phyloP scores from a whole-genome alignment of 2,113 vertebrate species.

The Orientallactaga bullata region DNA sequence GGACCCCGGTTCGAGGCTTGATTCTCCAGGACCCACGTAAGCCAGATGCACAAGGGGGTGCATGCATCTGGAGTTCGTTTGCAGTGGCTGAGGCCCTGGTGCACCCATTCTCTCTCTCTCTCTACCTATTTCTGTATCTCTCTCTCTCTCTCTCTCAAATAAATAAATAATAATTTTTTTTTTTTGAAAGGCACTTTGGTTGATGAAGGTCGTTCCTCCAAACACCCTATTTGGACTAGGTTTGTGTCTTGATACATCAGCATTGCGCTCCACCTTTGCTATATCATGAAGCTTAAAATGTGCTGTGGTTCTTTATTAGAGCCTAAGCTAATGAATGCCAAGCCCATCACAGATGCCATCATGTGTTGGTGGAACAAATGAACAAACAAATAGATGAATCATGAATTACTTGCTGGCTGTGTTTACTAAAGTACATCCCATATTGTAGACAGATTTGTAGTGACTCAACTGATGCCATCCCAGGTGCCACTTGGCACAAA shows the following conservation, averaged over 20 bases:
- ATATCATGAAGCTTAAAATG: neutral
- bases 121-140: no score
- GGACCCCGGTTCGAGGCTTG: no score
- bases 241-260: neutral
- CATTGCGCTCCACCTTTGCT: fast-evolving
- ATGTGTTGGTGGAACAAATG: neutral
- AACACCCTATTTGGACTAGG: neutral
- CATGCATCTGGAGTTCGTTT: no score
- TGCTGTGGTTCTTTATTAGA: neutral
- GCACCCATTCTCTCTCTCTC: no score
- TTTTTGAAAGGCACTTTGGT: no score
- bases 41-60: no score
- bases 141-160: no score
- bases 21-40: no score
- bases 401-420: neutral
- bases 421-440: neutral
- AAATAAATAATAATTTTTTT: no score
- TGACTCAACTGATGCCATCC: neutral
- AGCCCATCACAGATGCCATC: neutral
- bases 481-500: neutral
- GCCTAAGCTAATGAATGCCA: neutral
- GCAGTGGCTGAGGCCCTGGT: no score
- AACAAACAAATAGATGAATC: neutral
- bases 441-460: neutral
- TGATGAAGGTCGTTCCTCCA: fast-evolving